A percentile compares a stretch with the other conserved stretches of the same genome.
Conservation (phyloP, 2,888 invertebrate genomes). For the Apomyelois bistriatella region DNA sequence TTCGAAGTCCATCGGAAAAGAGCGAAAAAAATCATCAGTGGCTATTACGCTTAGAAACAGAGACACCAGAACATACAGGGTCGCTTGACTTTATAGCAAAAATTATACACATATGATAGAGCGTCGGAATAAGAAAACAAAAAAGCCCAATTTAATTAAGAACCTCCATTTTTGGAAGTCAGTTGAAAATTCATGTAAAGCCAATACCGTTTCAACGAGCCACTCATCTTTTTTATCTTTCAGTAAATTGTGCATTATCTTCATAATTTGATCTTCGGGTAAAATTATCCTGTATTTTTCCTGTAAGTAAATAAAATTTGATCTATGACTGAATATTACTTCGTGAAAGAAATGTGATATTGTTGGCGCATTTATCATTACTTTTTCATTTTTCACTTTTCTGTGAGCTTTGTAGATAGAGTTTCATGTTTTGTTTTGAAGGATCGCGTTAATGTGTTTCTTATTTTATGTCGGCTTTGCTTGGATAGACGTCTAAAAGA, state of each 20-base stretch:
- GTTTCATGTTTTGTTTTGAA: neutral
- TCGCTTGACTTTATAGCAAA: too few species aligned
- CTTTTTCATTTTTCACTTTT: neutral
- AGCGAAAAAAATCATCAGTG: too few species aligned
- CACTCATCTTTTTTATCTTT: slow-evolving; percentile 57
- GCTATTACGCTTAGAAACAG: too few species aligned
- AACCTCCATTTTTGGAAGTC: too few species aligned
- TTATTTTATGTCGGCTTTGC: too few species aligned
- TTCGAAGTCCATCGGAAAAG: too few species aligned
- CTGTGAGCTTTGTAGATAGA: neutral
- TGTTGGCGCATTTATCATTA: slow-evolving; percentile 4
- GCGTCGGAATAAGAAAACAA: too few species aligned
- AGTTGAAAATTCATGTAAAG: slow-evolving; percentile 1
- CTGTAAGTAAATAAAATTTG: neutral
- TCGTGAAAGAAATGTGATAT: neutral
- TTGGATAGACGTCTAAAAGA: too few species aligned
- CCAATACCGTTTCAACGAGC: slow-evolving; percentile 48
- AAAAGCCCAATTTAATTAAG: too few species aligned
- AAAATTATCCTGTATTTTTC: neutral
- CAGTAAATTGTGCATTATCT: slow-evolving; percentile 53
- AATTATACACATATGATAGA: too few species aligned
- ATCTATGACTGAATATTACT: neutral
- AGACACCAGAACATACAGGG: too few species aligned
- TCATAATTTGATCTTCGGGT: slow-evolving; percentile 41
- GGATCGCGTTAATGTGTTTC: neutral